These are phyloP conservation scores for Opisthocomus hoazin DNA, from an alignment of 2,113 vertebrate species.

Conservation along the genomic window DNA sequence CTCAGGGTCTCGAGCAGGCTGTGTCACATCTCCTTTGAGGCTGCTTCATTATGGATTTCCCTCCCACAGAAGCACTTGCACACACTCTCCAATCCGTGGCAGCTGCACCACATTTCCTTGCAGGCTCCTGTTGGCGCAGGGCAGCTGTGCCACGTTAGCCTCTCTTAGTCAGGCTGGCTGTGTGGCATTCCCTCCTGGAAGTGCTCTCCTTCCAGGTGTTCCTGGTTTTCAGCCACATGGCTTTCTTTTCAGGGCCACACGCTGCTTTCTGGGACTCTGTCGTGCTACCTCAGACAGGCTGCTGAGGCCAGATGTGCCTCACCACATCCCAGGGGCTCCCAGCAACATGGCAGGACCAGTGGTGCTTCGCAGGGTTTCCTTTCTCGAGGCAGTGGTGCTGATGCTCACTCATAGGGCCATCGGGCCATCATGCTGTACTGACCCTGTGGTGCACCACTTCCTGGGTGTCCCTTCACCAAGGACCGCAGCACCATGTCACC, in stretches of 20 bases:
- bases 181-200: background rate
- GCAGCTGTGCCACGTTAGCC: background rate
- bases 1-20: background rate
- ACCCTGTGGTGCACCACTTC: background rate
- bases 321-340: background rate
- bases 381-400: background rate
- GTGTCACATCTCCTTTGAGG: background rate
- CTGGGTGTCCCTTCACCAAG: background rate
- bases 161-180: background rate
- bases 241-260: background rate
- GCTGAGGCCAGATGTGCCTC: background rate
- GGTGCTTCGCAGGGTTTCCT: background rate
- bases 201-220: background rate
- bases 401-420: background rate
- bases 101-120: background rate
- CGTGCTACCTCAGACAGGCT: background rate
- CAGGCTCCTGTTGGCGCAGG: background rate
- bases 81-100: background rate
- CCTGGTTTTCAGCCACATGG: background rate
- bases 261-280: background rate
- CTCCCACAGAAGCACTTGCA: background rate
- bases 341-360: accelerated
- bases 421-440: background rate
- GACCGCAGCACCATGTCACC: background rate
- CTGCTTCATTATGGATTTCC: background rate